These are phyloP conservation scores for Hyla sarda DNA, from an alignment of 2,113 vertebrate species.

Conservation along the genomic window DNA sequence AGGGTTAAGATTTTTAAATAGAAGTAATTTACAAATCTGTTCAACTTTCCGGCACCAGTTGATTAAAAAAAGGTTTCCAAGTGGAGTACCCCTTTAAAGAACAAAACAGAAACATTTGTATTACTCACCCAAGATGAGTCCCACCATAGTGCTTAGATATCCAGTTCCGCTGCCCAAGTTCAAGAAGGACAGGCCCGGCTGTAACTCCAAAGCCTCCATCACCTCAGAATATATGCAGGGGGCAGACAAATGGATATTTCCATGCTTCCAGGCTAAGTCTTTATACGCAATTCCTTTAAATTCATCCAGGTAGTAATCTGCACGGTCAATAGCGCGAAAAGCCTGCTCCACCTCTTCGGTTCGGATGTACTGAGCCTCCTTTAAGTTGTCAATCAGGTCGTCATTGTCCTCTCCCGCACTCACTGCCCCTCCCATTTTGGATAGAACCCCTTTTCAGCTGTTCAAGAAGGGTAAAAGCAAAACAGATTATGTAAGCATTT, in stretches of 20 bases:
- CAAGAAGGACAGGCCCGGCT: constrained; percentile 91
- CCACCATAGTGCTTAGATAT: constrained; percentile 98
- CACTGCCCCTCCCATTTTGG: constrained; percentile 91
- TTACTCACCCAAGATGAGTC: constrained; percentile 89
- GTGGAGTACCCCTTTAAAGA: background rate
- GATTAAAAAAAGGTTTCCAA: no score
- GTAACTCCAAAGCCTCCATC: constrained; percentile 96
- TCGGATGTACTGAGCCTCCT: constrained; percentile 95
- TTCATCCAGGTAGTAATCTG: constrained; percentile 97
- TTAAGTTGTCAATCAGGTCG: constrained; percentile 94
- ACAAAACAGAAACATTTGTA: background rate
- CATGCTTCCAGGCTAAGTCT: constrained; percentile 96
- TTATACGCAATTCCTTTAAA: constrained; percentile 97
- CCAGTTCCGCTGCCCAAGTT: constrained; percentile 97
- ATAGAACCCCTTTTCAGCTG: background rate
- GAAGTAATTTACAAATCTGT: no score
- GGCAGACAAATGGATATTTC: constrained; percentile 95
- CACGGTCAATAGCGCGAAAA: constrained; percentile 91
- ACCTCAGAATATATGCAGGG: constrained; percentile 98
- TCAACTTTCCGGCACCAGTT: no score
- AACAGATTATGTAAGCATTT: no score
- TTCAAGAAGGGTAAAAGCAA: background rate
- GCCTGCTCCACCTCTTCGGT: constrained; percentile 92
- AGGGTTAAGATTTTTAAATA: no score
- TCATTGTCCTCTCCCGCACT: constrained; percentile 97